Percentiles rank a stretch among this genome's conserved stretches.
Conservation (phyloP, 2,888 invertebrate species). For the Stenolophus ochropezus region DNA sequence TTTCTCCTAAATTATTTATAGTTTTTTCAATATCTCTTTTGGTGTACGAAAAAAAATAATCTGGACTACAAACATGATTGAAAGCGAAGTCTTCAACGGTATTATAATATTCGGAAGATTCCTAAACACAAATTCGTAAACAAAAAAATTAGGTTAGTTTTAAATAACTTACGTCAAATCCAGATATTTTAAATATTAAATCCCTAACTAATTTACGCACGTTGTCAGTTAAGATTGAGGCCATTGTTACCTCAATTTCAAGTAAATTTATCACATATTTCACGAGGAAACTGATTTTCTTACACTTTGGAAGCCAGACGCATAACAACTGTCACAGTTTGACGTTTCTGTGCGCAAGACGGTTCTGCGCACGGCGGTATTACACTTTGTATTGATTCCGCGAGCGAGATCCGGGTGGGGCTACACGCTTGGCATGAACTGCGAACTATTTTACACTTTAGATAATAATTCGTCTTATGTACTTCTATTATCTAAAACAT, state of each 20-base stretch:
- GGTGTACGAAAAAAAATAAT: constrained; percentile 69
- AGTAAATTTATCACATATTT: neutral
- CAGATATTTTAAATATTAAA: constrained; percentile 66
- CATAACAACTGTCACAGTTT: constrained; percentile 26
- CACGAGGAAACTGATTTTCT: neutral
- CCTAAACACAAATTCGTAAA: constrained; percentile 65
- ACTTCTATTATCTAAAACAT: no score
- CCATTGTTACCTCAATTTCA: constrained; percentile 63
- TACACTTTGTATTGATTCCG: constrained; percentile 49
- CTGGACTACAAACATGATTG: constrained; percentile 66
- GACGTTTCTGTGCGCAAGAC: constrained; percentile 40
- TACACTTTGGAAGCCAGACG: neutral
- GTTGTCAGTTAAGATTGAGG: constrained; percentile 65
- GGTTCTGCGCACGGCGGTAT: constrained; percentile 1
- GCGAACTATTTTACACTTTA: no score
- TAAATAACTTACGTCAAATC: constrained; percentile 65
- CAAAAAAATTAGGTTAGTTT: constrained; percentile 54
- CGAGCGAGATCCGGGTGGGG: neutral
- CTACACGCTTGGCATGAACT: constrained; percentile 5
- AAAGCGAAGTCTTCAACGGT: constrained; percentile 67
- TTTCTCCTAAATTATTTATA: constrained; percentile 68
- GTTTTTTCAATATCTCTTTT: constrained; percentile 68
- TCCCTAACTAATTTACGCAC: constrained; percentile 63
- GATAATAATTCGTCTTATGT: no score
- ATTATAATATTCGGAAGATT: constrained; percentile 65